Percentiles rank a stretch among this genome's conserved stretches.
Conservation (phyloP, 2,888 invertebrate genomes). For the Lottia scabra region DNA sequence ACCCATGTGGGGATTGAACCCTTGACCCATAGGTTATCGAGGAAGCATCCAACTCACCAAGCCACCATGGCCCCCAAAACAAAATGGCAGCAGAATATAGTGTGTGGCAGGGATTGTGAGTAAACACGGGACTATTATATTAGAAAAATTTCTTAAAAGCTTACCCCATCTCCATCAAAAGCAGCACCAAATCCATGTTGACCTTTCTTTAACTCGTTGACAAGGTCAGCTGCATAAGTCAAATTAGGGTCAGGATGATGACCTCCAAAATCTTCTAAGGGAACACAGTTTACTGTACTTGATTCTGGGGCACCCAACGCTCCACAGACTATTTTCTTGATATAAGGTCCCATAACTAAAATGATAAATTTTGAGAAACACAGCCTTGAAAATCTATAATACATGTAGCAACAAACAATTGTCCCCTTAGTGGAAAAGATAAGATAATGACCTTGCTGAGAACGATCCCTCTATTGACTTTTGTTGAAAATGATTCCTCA, state of each 20-base stretch:
- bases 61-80: too few species aligned
- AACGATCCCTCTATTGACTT: too few species aligned
- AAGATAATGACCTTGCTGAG: too few species aligned
- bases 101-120: too few species aligned
- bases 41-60: too few species aligned
- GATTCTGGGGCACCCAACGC: constrained; percentile 83
- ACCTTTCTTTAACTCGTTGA: constrained; percentile 76
- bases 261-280: constrained; percentile 95
- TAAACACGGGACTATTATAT: too few species aligned
- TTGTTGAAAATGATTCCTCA: too few species aligned
- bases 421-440: too few species aligned
- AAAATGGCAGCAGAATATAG: not conserved
- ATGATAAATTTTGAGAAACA: not conserved
- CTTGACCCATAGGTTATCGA: too few species aligned
- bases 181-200: constrained; percentile 89
- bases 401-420: too few species aligned
- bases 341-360: constrained; percentile 96
- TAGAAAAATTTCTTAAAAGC: constrained; percentile 24
- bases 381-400: too few species aligned
- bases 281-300: constrained; percentile 82
- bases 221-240: constrained; percentile 86
- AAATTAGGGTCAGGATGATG: constrained; percentile 96
- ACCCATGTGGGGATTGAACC: too few species aligned
- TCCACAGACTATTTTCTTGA: constrained; percentile 86
- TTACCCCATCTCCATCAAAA: constrained; percentile 96